Base-by-base conservation (phyloP, 2,113 vertebrate species). In the Peucedramus taeniatus region DNA sequence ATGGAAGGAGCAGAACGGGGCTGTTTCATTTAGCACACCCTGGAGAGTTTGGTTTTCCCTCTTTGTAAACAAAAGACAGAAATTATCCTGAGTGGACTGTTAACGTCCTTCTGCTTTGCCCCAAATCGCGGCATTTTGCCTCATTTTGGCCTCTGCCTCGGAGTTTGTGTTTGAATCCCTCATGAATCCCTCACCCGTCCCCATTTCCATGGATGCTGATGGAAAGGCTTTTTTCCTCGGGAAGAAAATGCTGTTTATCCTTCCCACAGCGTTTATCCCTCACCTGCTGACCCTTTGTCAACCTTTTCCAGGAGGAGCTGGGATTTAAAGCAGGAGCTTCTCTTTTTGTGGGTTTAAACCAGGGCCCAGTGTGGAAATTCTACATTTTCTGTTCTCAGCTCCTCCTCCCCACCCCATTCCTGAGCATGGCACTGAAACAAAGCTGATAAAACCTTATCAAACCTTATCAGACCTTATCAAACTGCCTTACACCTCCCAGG, bases 51-150 rank as follows among this genome's bases (percentile, higher is more conserved):
- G 3, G 47, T 66, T 78, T 10, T 68, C 50, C 54, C 31, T 22
- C 26, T 50, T 31, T 20, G 17, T 8, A 7, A 59, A 19, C 21
- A 44, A 35, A 64, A 26, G 27, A n/a, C 19, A 15, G 47, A 24
- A 82, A 63, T 4, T 2, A 1, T 11, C 27, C 1, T 33, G 8
- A 7, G 3, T 0, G 3, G 6, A 2, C 56, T 8, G 24, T 80
- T 87, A 2, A 6, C 84, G 54, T 45, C 12, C 2, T 0, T 13
- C 3, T 7, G 5, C 13, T 85, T 65, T 54, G 40, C 49, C 40
- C 23, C 37, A 35, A 44, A 72, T 17, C 1, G 10, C 10, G 1
- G 9, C 1, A 2, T 12, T 69, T 87, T 10, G 2, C 15, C 60
- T 42, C 37, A 3, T 82, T 87, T 59, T 33, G 30, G 50, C 37